Conservation (phyloP, 2,113 vertebrate genomes). For the Tonatia bakeri region DNA sequence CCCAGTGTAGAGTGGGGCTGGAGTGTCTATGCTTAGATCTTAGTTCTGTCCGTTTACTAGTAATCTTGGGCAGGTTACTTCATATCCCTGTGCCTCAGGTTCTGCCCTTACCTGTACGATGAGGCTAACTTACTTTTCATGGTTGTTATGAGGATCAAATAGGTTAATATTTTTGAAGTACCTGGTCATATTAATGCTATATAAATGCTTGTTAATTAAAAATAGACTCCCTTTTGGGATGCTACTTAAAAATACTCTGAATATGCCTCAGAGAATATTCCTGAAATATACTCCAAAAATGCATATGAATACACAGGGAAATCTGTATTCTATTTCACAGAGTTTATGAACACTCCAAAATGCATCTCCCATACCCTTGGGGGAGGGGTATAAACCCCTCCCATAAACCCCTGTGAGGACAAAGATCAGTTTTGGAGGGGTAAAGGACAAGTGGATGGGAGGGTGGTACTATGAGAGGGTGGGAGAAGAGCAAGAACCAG, state of each 20-base stretch:
- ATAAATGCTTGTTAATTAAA: slow-evolving; percentile 9
- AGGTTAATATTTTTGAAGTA: background rate
- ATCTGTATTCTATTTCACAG: background rate
- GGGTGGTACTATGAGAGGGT: background rate
- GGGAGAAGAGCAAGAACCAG: background rate
- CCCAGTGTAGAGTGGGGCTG: background rate
- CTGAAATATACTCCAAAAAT: background rate
- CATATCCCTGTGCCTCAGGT: background rate
- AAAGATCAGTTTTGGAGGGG: background rate
- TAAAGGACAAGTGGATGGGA: background rate
- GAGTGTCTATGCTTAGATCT: background rate
- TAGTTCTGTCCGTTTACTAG: background rate
- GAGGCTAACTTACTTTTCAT: background rate
- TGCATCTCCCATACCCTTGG: background rate
- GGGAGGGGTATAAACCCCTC: background rate
- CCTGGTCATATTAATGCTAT: background rate
- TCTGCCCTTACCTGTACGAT: background rate
- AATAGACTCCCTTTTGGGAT: background rate
- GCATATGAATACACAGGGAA: background rate
- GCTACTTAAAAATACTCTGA: background rate
- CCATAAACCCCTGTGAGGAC: background rate
- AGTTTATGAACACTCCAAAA: background rate
- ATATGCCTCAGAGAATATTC: too few relatives aligned
- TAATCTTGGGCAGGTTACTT: background rate
- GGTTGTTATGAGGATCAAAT: background rate